A percentile compares a stretch with the other conserved stretches of the same genome.
These are phyloP conservation scores for Odobenus rosmarus DNA, from an alignment of 2,113 vertebrate genomes.

Conservation along the genomic window DNA sequence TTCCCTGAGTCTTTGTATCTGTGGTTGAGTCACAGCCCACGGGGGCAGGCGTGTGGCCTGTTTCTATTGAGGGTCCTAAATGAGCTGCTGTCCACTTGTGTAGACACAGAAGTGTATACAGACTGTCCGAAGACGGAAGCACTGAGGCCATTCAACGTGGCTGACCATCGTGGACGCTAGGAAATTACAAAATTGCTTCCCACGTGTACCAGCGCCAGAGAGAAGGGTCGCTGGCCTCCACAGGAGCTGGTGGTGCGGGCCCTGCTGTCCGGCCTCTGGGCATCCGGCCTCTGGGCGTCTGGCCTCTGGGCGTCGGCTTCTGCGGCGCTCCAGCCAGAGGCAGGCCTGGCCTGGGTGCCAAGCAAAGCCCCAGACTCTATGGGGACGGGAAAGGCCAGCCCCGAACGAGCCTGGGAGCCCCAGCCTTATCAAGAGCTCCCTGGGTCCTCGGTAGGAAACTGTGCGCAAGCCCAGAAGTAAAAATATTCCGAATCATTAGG, in stretches of 20 bases:
- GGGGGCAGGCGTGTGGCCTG: fast-evolving
- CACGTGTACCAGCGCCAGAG: background rate
- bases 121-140: background rate
- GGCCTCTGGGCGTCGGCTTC: no score
- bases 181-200: background rate
- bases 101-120: background rate
- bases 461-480: constrained; percentile 90
- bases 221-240: background rate
- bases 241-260: background rate
- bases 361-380: background rate
- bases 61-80: background rate
- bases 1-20: background rate
- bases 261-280: background rate
- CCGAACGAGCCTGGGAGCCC: constrained; percentile 82
- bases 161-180: background rate
- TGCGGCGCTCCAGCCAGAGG: background rate
- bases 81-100: background rate
- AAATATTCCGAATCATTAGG: constrained; percentile 94
- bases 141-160: background rate
- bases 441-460: constrained; percentile 85
- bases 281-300: background rate
- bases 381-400: background rate
- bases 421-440: constrained; percentile 81
- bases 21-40: background rate
- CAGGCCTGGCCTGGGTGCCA: background rate